These are phyloP conservation scores for Pinna nobilis DNA, from an alignment of 1,140 invertebrate genomes.

Conservation along the genomic window DNA sequence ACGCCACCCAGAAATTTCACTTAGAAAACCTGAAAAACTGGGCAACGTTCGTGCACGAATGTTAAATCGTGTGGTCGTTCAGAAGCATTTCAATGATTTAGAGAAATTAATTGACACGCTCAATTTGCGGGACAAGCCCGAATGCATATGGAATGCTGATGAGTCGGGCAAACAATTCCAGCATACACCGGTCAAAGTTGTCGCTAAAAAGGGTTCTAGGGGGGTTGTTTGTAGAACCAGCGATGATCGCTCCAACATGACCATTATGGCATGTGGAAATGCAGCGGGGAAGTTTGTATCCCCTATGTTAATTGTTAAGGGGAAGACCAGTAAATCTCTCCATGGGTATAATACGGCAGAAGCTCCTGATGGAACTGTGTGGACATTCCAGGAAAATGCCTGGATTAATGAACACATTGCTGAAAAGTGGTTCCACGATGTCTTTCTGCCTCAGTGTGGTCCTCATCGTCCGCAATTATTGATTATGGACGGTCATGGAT, in stretches of 20 bases:
- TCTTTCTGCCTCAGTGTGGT: conserved; percentile 29
- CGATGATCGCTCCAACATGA: conserved; percentile 5
- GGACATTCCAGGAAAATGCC: conserved; percentile 5
- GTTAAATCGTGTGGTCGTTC: conserved; percentile 26
- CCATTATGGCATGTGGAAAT: conserved; percentile 24
- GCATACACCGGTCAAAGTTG: conserved; percentile 12
- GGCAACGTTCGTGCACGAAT: neutral
- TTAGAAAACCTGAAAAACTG: conserved; percentile 28
- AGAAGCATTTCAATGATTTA: conserved; percentile 28
- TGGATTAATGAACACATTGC: conserved; percentile 26
- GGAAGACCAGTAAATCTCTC: conserved; percentile 25
- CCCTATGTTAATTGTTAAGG: conserved; percentile 31
- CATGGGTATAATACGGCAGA: conserved; percentile 2
- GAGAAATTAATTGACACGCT: neutral
- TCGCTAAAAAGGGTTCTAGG: conserved; percentile 8
- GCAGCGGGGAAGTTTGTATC: conserved; percentile 22
- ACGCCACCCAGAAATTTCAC: conserved; percentile 6
- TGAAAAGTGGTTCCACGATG: conserved; percentile 29
- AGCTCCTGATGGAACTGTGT: neutral
- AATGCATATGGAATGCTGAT: conserved; percentile 37
- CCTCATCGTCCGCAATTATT: conserved; percentile 25
- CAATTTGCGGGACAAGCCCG: conserved; percentile 17
- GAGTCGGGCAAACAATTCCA: conserved; percentile 17
- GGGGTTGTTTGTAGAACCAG: neutral
- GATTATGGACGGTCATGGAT: conserved; percentile 33